A percentile compares a stretch with the other conserved stretches of the same genome.
These are phyloP conservation scores for Acrobasis suavella DNA, from an alignment of 2,888 invertebrate genomes.

Conservation along the genomic window DNA sequence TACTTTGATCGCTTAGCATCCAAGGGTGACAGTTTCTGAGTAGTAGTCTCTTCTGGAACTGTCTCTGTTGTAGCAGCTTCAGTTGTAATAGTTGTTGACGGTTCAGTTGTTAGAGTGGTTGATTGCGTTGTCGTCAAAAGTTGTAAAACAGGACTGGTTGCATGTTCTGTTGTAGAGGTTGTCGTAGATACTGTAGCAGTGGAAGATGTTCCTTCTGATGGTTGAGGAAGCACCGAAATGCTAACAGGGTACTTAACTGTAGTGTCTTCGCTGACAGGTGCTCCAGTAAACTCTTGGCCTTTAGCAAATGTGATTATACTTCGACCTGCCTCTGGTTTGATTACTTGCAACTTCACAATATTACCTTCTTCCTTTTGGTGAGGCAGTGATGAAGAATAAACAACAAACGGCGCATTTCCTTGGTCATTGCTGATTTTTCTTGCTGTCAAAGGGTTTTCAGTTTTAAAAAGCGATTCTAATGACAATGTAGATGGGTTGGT, in stretches of 20 bases:
- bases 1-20: slow-evolving; percentile 69
- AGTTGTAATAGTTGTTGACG: slow-evolving; percentile 32
- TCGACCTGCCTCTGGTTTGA: slow-evolving; percentile 59
- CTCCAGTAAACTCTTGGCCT: slow-evolving; percentile 67
- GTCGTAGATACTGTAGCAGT: slow-evolving; percentile 41
- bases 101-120: slow-evolving; percentile 39
- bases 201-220: slow-evolving; percentile 36
- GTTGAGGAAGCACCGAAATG: slow-evolving; percentile 49
- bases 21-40: slow-evolving; percentile 53
- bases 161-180: slow-evolving; percentile 34
- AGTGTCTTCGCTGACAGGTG: slow-evolving; percentile 47
- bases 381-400: slow-evolving; percentile 69
- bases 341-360: slow-evolving; percentile 58
- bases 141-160: slow-evolving; percentile 47
- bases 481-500: slow-evolving; percentile 86
- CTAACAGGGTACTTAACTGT: slow-evolving; percentile 55
- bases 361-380: slow-evolving; percentile 59
- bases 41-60: slow-evolving; percentile 57
- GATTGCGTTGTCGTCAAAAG: slow-evolving; percentile 40
- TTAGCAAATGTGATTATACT: slow-evolving; percentile 68
- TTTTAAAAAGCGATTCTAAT: slow-evolving; percentile 85
- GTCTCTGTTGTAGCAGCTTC: slow-evolving; percentile 53
- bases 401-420: slow-evolving; percentile 66
- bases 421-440: slow-evolving; percentile 49
- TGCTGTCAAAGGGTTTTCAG: slow-evolving; percentile 65